A percentile compares a stretch with the other conserved stretches of the same genome.
Conservation (phyloP, 2,888 invertebrate species). For the Dicyrtoma fusca region DNA sequence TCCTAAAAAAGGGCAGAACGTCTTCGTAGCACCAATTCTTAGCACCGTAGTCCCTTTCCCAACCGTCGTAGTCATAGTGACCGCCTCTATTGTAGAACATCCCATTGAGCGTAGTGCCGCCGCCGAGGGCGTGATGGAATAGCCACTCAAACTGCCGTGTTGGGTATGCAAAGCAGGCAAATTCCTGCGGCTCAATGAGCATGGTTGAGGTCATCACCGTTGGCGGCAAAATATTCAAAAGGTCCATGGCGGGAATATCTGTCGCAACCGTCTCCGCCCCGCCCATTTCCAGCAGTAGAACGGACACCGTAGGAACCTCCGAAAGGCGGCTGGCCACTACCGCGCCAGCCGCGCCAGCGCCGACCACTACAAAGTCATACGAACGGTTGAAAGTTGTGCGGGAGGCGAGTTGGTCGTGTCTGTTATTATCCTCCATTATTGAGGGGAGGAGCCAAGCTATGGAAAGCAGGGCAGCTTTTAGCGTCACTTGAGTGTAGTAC, state of each 20-base stretch:
- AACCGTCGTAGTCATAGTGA: not conserved
- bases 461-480: too few relatives aligned
- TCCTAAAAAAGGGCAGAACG: slow-evolving; percentile 1
- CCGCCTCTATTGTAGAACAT: slow-evolving; percentile 21
- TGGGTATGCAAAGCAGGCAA: not conserved
- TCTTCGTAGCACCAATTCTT: not conserved
- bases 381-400: not conserved
- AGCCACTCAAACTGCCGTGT: not conserved
- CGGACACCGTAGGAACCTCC: not conserved
- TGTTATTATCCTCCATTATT: slow-evolving; percentile 48
- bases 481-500: too few relatives aligned
- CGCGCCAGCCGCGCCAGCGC: not conserved
- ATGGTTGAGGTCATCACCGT: not conserved
- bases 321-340: not conserved
- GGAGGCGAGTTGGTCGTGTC: slow-evolving; percentile 58
- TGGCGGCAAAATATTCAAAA: not conserved
- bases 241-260: slow-evolving; percentile 7
- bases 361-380: slow-evolving; percentile 22
- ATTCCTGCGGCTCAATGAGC: slow-evolving; percentile 1
- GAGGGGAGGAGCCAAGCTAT: too few relatives aligned
- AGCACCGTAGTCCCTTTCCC: not conserved
- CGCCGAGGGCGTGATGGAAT: not conserved
- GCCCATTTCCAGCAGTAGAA: slow-evolving; percentile 10
- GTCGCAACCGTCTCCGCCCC: not conserved
- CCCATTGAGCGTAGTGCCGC: slow-evolving; percentile 6